Evolutionary conservation across 1,140 invertebrate species (phyloP), one percentile per base, ranked within the genome.

Genomic region (Palaemon carinicauda): DNA sequence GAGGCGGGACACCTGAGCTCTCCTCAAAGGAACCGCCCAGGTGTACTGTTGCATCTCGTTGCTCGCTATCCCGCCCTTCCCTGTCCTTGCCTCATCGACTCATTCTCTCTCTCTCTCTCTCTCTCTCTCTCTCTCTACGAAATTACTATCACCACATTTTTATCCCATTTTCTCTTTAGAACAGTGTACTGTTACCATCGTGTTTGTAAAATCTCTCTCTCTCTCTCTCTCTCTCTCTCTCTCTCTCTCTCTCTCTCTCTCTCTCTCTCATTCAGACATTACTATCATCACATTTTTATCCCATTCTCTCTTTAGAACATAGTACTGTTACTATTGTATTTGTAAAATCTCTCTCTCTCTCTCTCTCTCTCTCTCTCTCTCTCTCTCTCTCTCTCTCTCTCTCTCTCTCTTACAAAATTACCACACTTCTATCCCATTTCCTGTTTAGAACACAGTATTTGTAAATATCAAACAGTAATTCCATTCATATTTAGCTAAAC

Each of bases 361-460:
- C 78, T 53, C 51, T 78, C 75, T 79, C 41, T 52, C 54, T 53
- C 53, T 54, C 52, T 50, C 75, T 50, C 41, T 79, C 77, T 54
- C 77, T 53, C 77, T 79, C 77, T 56, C 51, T 56, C 77, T 80
- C 77, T 54, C 77, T 80, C 77, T 50, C 41, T 50, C 77, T 80
- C 77, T 54, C 21, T 27, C 53, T 80, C 21, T 27, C 52, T 24
- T n/a, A n/a, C n/a, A n/a, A n/a, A n/a, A n/a, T n/a, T n/a, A n/a
- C n/a, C n/a, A n/a, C n/a, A n/a, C n/a, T n/a, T n/a, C n/a, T n/a
- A n/a, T n/a, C n/a, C n/a, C n/a, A n/a, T n/a, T n/a, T n/a, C n/a
- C n/a, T n/a, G n/a, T n/a, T n/a, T n/a, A n/a, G n/a, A n/a, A n/a
- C n/a, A n/a, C n/a, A n/a, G n/a, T n/a, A n/a, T n/a, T n/a, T n/a